Percentiles rank a stretch among this genome's conserved stretches.
Evolutionary conservation across 2,113 vertebrate genomes (phyloP).

Genomic region (Chiloscyllium plagiosum): DNA sequence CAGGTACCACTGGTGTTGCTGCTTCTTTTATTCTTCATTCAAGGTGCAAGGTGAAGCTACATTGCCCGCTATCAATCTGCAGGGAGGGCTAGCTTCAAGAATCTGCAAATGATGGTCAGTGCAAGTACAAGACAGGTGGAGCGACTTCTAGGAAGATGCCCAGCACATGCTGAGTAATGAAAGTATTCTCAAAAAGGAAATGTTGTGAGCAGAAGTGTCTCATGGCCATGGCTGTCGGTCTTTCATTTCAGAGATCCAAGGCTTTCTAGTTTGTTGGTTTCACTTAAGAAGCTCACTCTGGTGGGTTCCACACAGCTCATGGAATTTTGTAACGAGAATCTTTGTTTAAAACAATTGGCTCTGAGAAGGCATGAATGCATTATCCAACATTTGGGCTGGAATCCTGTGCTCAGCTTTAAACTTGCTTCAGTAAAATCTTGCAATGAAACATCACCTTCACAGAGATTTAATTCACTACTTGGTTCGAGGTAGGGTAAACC

Average conservation of each 20-base stretch:
- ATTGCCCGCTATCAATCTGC: background rate
- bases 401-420: background rate
- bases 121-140: too few relatives aligned
- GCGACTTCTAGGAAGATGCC: too few relatives aligned
- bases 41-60: background rate
- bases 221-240: too few relatives aligned
- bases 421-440: background rate
- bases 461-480: too few relatives aligned
- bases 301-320: background rate
- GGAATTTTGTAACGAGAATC: background rate
- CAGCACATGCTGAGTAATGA: too few relatives aligned
- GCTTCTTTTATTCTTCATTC: background rate
- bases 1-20: too few relatives aligned
- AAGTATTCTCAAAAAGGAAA: too few relatives aligned
- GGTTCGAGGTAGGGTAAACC: too few relatives aligned
- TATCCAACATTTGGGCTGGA: background rate
- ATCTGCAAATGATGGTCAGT: background rate
- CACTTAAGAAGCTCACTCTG: too few relatives aligned
- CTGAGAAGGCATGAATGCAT: background rate
- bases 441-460: background rate
- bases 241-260: too few relatives aligned
- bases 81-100: background rate
- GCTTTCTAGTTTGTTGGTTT: too few relatives aligned
- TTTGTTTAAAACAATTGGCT: background rate
- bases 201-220: too few relatives aligned